Base-by-base conservation (phyloP, 1,140 invertebrate species). In the Polypedilum pembai region DNA sequence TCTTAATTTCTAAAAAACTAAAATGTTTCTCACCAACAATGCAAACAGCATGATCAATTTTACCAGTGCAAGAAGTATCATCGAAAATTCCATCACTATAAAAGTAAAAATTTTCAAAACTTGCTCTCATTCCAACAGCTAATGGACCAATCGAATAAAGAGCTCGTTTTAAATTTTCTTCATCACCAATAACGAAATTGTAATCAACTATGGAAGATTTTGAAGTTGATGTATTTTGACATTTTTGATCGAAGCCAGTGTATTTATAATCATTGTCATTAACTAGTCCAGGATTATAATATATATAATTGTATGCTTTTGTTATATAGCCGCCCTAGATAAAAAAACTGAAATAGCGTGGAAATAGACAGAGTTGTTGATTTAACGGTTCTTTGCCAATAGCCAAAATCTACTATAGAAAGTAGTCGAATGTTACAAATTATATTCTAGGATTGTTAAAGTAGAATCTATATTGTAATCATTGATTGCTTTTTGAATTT, bases 271-370 rank as follows among this genome's bases (percentile, higher is more conserved):
- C 79, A 21, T 78, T 76, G 76, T 87, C 86, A 12, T 82, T 84
- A 77, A 87, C 85, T 40, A 89, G 83, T 15, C 87, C 87, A 1
- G 75, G 75, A 75, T 78, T 74, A 2, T 1, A 3, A 8, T 17
- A 8, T 10, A 90, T 83, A 80, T 90, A 90, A 74, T 83, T 78
- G 78, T 87, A 90, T 21, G 86, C 85, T 24, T 77, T 76, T 76
- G 86, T 83, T 83, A 88, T 87, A 1, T 85, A 79, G 18, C 88
- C 88, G 41, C 88, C 88, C 73, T 83, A 78, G 8, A 3, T 12
- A 45, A 8, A 3, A 45, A 45, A 12, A 7, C 40, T 7, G 40
- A 10, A 41, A 41, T 7, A 41, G 5, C 10, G 5, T 41, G 10
- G 40, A 10, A 41, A 41, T 7, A 41, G 5, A 7, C 40, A 41